A percentile compares a stretch with the other conserved stretches of the same genome.
These are phyloP conservation scores for Sitodiplosis mosellana DNA, from an alignment of 1,140 invertebrate species.

Conservation along the genomic window DNA sequence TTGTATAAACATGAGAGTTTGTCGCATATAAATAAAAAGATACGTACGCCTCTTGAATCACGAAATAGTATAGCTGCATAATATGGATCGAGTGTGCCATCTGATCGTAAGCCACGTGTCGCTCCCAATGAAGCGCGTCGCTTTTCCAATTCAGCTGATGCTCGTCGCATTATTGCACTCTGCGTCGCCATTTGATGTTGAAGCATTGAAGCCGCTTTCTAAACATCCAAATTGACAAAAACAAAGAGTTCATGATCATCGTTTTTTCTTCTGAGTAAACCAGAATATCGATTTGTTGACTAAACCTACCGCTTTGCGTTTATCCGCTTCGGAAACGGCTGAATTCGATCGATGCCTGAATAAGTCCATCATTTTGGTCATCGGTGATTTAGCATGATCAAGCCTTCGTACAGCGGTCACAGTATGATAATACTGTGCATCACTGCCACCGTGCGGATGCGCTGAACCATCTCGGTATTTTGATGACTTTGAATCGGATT, in stretches of 20 bases:
- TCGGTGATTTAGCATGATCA: conserved; percentile 37
- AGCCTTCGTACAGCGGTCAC: conserved; percentile 35
- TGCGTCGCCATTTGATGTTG: conserved; percentile 36
- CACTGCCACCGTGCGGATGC: conserved; percentile 34
- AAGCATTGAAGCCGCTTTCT: conserved; percentile 43
- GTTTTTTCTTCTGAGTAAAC: too few species aligned
- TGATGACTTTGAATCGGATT: conserved; percentile 24
- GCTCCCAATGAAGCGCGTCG: conserved; percentile 52
- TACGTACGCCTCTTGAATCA: conserved; percentile 73
- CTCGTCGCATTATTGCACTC: conserved; percentile 54
- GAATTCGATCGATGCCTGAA: conserved; percentile 64
- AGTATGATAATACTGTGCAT: conserved; percentile 44
- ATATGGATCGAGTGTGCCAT: conserved; percentile 48
- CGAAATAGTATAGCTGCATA: conserved; percentile 75
- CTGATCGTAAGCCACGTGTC: conserved; percentile 23
- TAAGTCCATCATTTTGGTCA: conserved; percentile 78
- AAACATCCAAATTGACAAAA: conserved; percentile 25
- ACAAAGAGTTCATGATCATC: not conserved
- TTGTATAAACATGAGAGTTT: not conserved
- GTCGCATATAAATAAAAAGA: too few species aligned
- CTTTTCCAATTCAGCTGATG: conserved; percentile 53
- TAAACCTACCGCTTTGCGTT: conserved; percentile 52
- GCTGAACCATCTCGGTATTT: conserved; percentile 39
- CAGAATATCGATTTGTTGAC: too few species aligned
- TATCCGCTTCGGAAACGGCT: conserved; percentile 46